Evolutionary conservation across 2,113 vertebrate genomes (phyloP).

Genomic region (Thermophis baileyi): DNA sequence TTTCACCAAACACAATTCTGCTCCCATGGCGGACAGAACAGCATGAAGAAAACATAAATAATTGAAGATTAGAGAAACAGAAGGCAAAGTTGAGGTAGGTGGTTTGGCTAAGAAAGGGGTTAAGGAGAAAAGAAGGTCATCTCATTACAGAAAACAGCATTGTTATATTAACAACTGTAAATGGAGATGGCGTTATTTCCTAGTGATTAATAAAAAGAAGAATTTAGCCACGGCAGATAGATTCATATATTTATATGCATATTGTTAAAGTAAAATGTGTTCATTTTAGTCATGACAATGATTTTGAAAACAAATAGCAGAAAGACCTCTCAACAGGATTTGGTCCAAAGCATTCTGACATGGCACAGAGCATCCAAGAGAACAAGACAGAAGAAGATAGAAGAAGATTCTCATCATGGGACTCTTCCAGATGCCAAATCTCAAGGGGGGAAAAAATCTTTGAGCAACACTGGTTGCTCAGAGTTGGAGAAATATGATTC

Average conservation of each 20-base stretch:
- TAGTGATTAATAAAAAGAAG: slow-evolving; percentile 41
- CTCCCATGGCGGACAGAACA: slow-evolving; percentile 76
- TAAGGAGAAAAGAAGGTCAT: slow-evolving; percentile 80
- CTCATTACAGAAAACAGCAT: slow-evolving; percentile 63
- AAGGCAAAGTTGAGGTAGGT: slow-evolving; percentile 79
- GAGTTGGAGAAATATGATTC: background rate
- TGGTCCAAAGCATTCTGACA: background rate
- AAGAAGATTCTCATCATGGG: background rate
- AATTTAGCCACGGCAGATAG: slow-evolving; percentile 29
- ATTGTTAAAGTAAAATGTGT: slow-evolving; percentile 37
- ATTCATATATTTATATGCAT: slow-evolving; percentile 6
- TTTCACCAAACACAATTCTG: slow-evolving; percentile 82
- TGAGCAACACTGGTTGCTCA: background rate
- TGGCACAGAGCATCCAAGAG: background rate
- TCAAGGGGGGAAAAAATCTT: background rate
- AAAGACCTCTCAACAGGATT: too few relatives aligned
- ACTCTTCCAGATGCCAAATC: background rate
- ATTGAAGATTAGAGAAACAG: slow-evolving; percentile 84
- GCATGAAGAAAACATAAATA: slow-evolving; percentile 84
- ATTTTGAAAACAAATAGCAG: background rate
- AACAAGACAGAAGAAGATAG: too few relatives aligned
- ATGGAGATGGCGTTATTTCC: slow-evolving; percentile 50
- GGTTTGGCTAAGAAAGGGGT: slow-evolving; percentile 76
- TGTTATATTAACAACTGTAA: slow-evolving; percentile 63
- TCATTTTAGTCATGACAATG: background rate